Evolutionary conservation across 2,888 invertebrate genomes (phyloP), one percentile per base, ranked within the genome.

Genomic region (Xylophagus ater): DNA sequence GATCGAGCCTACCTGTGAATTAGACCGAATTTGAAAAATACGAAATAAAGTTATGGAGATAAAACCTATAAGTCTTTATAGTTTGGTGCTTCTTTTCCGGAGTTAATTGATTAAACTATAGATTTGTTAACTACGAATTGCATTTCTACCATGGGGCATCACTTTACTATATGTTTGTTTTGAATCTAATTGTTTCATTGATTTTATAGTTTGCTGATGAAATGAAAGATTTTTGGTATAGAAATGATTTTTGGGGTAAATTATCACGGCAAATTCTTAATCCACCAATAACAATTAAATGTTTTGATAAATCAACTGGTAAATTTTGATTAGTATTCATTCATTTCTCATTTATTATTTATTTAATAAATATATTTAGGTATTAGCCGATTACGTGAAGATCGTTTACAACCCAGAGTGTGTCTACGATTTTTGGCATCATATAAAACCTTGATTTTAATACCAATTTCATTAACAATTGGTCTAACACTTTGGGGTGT

Each of bases 161-260:
- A n/a, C n/a, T n/a, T n/a, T n/a, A 34, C 20, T 37, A 15, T 29
- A 14, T 13, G 20, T 23, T 40, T 17, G 24, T 37, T 34, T 15
- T 24, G 6, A 5, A 12, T 17, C 14, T 13, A 20, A 8, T 21
- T 13, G 15, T 6, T n/a, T n/a, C n/a, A 34, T n/a, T 21, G 14
- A 34, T 47, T 41, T 70, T 73, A 43, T 60, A 90, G 89, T 84
- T 79, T 61, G 72, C 72, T 10, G 62, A 67, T 6, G 73, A 79
- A 48, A 75, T 90, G 45, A 63, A 70, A 42, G 66, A 65, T 21
- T 53, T 75, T 3, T 92, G 86, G 68, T 69, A 72, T 14, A 55
- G 62, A 2, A 42, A 48, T 3, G 62, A 62, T 45, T 50, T 58
- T 31, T 49, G 49, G 38, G 66, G 65, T 8, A 60, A 56, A 51